phyloP scores from a whole-genome alignment of 2,797 vertebrate species.

The Peromyscus eremicus region DNA sequence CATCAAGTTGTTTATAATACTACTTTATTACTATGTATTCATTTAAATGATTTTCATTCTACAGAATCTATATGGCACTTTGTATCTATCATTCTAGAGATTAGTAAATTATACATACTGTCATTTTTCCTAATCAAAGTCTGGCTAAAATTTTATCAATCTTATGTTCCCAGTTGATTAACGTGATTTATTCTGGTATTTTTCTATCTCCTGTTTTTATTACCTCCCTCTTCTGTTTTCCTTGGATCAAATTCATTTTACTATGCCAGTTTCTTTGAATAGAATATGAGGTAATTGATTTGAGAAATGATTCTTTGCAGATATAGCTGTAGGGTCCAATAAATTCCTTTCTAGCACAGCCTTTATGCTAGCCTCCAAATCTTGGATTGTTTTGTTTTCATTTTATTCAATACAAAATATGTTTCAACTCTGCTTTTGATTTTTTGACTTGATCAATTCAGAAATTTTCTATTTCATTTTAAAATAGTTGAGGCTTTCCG shows the following conservation, averaged over 20 bases:
- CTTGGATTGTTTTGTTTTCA: slow-evolving; percentile 3
- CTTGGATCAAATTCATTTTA: slow-evolving; percentile 11
- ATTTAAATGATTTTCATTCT: not conserved
- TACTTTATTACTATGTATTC: not conserved
- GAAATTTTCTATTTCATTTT: not conserved
- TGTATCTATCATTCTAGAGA: not conserved
- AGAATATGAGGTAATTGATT: slow-evolving; percentile 4
- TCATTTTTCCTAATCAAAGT: not conserved
- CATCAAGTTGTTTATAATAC: not conserved
- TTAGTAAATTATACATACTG: not conserved
- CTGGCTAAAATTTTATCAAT: not conserved
- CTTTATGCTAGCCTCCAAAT: not conserved
- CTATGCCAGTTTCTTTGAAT: not conserved
- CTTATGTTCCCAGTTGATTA: not conserved
- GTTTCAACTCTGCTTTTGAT: not conserved
- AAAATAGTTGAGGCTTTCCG: slow-evolving; percentile 17
- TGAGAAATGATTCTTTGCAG: not conserved
- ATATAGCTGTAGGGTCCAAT: not conserved
- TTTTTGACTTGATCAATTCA: not conserved
- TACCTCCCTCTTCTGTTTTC: slow-evolving; percentile 5
- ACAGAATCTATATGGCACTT: not conserved
- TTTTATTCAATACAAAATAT: not conserved
- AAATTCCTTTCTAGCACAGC: not conserved
- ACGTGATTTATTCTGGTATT: not conserved
- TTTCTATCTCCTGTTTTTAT: slow-evolving; percentile 24